Base-by-base conservation (phyloP, 2,113 vertebrate species). In the Cephalophus harveyi region DNA sequence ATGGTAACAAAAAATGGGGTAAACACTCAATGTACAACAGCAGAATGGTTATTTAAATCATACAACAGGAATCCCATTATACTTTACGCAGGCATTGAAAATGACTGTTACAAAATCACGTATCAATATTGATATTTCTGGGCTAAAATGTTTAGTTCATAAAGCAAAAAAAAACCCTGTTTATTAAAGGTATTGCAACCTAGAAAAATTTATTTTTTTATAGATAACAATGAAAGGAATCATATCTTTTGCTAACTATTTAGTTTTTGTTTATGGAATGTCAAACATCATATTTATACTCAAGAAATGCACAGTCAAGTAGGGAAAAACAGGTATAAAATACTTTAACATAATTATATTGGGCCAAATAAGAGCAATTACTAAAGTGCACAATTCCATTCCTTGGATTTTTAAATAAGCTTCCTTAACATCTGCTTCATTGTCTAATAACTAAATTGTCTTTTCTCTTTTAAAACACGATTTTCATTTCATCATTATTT, bases 401-500 rank as follows among this genome's bases (percentile, higher is more conserved):
- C 25, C 10, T 94, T 92, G 7, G 48, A 90, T 85, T 97, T 88
- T 83, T 46, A 1, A 91, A 95, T 86, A 96, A 89, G 79, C 90
- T 92, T 86, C 12, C 48, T 92, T 95, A 96, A 88, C 10, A 74
- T 93, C 64, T 92, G 50, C 5, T 14, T 19, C 76, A 71, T 50
- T 95, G 9, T 64, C 23, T 95, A 85, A 94, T 79, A 92, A 87
- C n/a, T 90, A 81, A 95, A 52, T 59, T 94, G 54, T 46, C 12
- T 89, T 90, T 96, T 91, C 52, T 95, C 25, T 83, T 97, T 92
- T 92, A 95, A 95, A 94, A 88, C 43, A 50, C 33, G 2, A 10
- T 52, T 97, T 96, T 85, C 10, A 36, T 95, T 97, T 97, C 57
- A 92, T 92, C 57, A 76, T 90, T 92, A 97, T 95, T 94, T 92